A percentile compares a stretch with the other conserved stretches of the same genome.
Conservation (phyloP, 2,797 vertebrate genomes). For the Crenuchus spilurus region DNA sequence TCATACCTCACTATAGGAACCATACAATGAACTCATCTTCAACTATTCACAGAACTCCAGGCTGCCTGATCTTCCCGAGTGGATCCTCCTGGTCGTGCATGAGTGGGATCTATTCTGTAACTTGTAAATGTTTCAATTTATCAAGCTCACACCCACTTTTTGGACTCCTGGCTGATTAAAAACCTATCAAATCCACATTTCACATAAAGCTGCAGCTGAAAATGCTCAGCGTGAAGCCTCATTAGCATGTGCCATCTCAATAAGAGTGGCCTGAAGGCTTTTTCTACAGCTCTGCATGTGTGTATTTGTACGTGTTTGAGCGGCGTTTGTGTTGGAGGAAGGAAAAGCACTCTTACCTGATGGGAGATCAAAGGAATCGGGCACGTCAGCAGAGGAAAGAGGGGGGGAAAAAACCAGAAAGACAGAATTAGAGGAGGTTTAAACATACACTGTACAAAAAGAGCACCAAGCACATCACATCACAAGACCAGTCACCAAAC, state of each 20-base stretch:
- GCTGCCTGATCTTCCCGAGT: too few species aligned
- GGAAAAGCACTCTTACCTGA: neutral
- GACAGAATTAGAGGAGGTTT: neutral
- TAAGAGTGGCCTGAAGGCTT: neutral
- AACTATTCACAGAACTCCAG: too few species aligned
- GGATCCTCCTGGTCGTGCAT: too few species aligned
- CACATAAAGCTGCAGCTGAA: neutral
- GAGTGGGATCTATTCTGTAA: neutral
- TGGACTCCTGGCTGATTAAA: neutral
- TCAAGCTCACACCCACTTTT: neutral
- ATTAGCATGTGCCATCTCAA: neutral
- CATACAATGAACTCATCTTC: too few species aligned
- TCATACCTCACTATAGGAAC: too few species aligned
- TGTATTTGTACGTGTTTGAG: neutral
- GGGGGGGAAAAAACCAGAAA: neutral
- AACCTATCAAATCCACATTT: neutral
- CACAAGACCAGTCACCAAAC: neutral
- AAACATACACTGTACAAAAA: neutral
- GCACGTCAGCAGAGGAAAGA: neutral
- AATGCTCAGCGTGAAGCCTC: neutral
- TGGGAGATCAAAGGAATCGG: slow-evolving; percentile 12
- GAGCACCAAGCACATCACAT: neutral
- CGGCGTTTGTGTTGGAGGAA: neutral
- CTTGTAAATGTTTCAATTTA: neutral
- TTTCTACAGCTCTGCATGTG: neutral